Evolutionary conservation across 2,113 vertebrate genomes (phyloP), one percentile per base, ranked within the genome.

Genomic region (Neopipo cinnamomea): DNA sequence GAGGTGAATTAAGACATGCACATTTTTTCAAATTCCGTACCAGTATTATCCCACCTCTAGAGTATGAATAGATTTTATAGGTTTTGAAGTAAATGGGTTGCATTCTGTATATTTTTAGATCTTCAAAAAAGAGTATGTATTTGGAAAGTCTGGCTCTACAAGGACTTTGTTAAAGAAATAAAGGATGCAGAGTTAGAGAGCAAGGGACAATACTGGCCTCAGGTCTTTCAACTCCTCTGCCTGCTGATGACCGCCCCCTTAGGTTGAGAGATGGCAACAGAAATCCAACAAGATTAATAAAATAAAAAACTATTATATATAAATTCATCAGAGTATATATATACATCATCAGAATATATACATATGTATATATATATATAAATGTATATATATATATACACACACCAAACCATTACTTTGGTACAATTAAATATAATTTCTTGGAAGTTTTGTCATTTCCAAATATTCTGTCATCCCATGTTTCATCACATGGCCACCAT

Each of bases 41-140:
- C 63, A 66, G 37, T 46, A 52, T 53, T 58, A 90, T 53, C 46
- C 8, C 5, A 89, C n/a, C 8, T 73, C 41, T 49, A 88, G 53
- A 49, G 30, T 21, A 89, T 4, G 4, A 90, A 66, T 20, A 70
- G n/a, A 90, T 83, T 73, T 91, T 86, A 95, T 35, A 82, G 31
- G n/a, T 58, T 96, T 93, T 93, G 82, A 95, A 86, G 55, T 94
- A 93, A 96, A 79, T 88, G 50, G 78, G 75, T 73, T 90, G 65
- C 50, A 77, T 70, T 80, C 66, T 33, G 27, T 41, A 5, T 84
- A 91, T 88, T 92, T 94, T 94, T 91, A 93, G 82, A 66, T 37
- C 18, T 73, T 82, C 2, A 56, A 68, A 85, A 84, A 78, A 35
- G 18, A 62, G 16, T 23, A 42, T 0, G 1, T 39, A 90, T 73